These are phyloP conservation scores for Nineta flava DNA, from an alignment of 2,888 invertebrate species.

Conservation along the genomic window DNA sequence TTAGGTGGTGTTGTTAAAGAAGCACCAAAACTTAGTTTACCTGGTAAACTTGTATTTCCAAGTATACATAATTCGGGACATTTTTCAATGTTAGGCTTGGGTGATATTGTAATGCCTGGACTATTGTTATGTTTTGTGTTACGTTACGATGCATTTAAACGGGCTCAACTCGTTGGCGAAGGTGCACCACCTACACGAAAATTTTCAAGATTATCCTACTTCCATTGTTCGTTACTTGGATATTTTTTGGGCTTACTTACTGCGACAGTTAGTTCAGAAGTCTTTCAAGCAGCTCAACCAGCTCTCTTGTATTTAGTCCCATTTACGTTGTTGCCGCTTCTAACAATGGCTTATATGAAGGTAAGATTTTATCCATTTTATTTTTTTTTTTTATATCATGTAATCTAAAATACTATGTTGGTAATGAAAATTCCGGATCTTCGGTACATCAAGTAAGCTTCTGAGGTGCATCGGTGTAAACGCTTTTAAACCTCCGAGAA, in stretches of 20 bases:
- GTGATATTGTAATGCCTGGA: constrained; percentile 91
- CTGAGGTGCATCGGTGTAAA: no score
- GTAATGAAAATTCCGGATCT: no score
- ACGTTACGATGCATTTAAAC: constrained; percentile 95
- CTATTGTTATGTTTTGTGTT: constrained; percentile 87
- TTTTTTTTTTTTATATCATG: not conserved
- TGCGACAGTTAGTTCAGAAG: constrained; percentile 92
- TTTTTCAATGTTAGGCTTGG: constrained; percentile 88
- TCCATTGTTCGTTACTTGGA: constrained; percentile 95
- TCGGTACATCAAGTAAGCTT: no score
- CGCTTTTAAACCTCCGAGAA: no score
- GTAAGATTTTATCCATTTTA: constrained; percentile 30
- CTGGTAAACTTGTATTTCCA: constrained; percentile 94
- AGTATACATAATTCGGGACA: constrained; percentile 92
- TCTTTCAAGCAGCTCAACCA: constrained; percentile 96
- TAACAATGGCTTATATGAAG: constrained; percentile 97
- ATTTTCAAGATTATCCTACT: constrained; percentile 67
- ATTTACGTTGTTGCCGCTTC: constrained; percentile 87
- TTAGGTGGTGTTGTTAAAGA: constrained; percentile 80
- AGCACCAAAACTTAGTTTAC: constrained; percentile 87
- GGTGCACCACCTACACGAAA: not conserved
- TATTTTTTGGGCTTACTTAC: constrained; percentile 91
- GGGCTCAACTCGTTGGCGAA: constrained; percentile 53
- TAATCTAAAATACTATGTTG: no score
- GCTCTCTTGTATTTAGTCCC: constrained; percentile 94